A percentile compares a stretch with the other conserved stretches of the same genome.
Evolutionary conservation across 2,113 vertebrate species (phyloP).

Genomic region (Hucho hucho): DNA sequence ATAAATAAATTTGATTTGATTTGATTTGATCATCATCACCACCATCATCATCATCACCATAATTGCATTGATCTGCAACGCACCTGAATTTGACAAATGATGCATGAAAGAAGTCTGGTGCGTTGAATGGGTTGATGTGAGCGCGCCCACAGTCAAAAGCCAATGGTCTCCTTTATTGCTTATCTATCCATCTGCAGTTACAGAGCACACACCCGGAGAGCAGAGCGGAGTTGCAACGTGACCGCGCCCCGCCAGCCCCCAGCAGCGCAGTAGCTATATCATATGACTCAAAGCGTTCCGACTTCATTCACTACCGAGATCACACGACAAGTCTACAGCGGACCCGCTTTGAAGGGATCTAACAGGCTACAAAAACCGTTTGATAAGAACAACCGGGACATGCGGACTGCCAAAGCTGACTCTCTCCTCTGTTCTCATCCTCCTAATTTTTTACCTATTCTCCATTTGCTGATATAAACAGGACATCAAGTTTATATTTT

Average conservation of each 20-base stretch:
- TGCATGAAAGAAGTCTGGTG: not conserved
- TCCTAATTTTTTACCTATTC: not conserved
- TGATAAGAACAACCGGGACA: not conserved
- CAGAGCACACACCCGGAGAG: slow-evolving; percentile 36
- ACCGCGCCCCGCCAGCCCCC: slow-evolving; percentile 39
- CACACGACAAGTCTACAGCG: slow-evolving; percentile 5
- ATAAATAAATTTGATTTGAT: too few species aligned
- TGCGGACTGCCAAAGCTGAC: not conserved
- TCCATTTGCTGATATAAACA: not conserved
- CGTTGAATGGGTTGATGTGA: not conserved
- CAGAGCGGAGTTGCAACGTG: slow-evolving; percentile 14
- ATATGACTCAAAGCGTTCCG: slow-evolving; percentile 47
- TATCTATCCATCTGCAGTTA: not conserved
- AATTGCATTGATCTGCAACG: not conserved
- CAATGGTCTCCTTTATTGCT: not conserved
- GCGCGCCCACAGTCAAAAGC: not conserved
- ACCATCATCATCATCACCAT: not conserved
- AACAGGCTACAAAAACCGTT: slow-evolving; percentile 2
- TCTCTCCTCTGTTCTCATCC: too few species aligned
- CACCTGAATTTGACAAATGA: not conserved
- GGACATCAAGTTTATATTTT: not conserved
- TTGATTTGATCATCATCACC: not conserved
- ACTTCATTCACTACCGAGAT: slow-evolving; percentile 55
- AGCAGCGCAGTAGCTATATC: slow-evolving; percentile 35
- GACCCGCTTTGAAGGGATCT: slow-evolving; percentile 6